Evolutionary conservation across 2,113 vertebrate genomes (phyloP), one percentile per base, ranked within the genome.

Genomic region (Semicossyphus pulcher): DNA sequence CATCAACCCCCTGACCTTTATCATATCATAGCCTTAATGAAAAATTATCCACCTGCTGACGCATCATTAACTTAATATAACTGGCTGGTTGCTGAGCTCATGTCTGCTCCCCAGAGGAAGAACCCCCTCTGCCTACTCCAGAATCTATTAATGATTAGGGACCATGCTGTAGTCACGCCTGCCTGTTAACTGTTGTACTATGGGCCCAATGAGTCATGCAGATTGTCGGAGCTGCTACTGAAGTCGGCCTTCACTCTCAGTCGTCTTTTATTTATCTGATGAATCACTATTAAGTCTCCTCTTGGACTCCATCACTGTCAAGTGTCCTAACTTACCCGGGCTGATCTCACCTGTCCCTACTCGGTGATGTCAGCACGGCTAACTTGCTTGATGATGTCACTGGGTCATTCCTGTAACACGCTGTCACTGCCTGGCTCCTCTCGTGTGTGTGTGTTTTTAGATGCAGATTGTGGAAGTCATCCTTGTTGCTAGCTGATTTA

Each of bases 321-420:
- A 71, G 59, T 48, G 52, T 69, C 47, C 66, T 53, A 61, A 72
- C 51, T 79, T 86, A 72, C 72, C 53, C 2, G 20, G n/a, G 76
- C 81, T 82, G 85, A 79, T 75, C 76, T 81, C 82, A 86, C 71
- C 84, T 86, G 74, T 86, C 72, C 62, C 37, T 8, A 3, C 64
- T 2, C 60, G 32, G 48, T 82, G 86, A 88, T 85, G 80, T 91
- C 78, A 87, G 58, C 74, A 20, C 20, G 20, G 29, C 82, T 64
- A 7, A 70, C 81, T 41, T 59, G 63, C 67, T 28, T 78, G 53
- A 81, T 89, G 84, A 88, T 86, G 90, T 92, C 87, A 90, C 41
- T 10, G 57, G 77, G 60, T 85, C 86, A 73, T 89, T 91, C 80
- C 86, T 83, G 77, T 82, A 80, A 86, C 81, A 63, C 31, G 5